Evolutionary conservation across 2,888 invertebrate genomes (phyloP).

Genomic region (Ochlodes sylvanus): DNA sequence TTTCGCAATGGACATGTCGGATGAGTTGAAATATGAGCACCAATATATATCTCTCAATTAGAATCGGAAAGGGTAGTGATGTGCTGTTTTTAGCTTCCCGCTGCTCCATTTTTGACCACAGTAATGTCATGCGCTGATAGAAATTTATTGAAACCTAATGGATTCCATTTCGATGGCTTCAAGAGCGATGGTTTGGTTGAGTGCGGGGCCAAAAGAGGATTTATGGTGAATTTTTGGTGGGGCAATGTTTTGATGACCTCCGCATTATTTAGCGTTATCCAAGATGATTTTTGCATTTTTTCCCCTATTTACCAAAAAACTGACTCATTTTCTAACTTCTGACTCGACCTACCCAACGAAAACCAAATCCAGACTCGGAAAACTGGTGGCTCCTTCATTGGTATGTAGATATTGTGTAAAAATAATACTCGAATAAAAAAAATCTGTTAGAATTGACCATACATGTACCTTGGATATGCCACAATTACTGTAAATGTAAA

Average conservation of each 20-base stretch:
- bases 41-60: constrained; percentile 76
- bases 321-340: too few relatives aligned
- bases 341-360: too few relatives aligned
- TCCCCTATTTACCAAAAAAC: too few relatives aligned
- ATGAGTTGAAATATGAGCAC: constrained; percentile 61
- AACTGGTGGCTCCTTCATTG: too few relatives aligned
- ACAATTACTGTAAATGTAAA: too few relatives aligned
- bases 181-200: constrained; percentile 29
- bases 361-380: too few relatives aligned
- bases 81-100: constrained; percentile 51
- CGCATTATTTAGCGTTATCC: too few relatives aligned
- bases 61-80: constrained; percentile 47
- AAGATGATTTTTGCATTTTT: too few relatives aligned
- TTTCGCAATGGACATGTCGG: constrained; percentile 37
- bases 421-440: too few relatives aligned
- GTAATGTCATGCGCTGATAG: constrained; percentile 43
- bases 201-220: constrained; percentile 16
- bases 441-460: too few relatives aligned
- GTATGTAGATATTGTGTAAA: too few relatives aligned
- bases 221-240: constrained; percentile 17
- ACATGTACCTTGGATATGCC: too few relatives aligned
- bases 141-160: constrained; percentile 50
- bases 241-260: neutral
- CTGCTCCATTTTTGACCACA: constrained; percentile 42
- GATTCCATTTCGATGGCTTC: constrained; percentile 44